These are phyloP conservation scores for Drosophila atripex DNA, from an alignment of 2,888 invertebrate species.

Conservation along the genomic window DNA sequence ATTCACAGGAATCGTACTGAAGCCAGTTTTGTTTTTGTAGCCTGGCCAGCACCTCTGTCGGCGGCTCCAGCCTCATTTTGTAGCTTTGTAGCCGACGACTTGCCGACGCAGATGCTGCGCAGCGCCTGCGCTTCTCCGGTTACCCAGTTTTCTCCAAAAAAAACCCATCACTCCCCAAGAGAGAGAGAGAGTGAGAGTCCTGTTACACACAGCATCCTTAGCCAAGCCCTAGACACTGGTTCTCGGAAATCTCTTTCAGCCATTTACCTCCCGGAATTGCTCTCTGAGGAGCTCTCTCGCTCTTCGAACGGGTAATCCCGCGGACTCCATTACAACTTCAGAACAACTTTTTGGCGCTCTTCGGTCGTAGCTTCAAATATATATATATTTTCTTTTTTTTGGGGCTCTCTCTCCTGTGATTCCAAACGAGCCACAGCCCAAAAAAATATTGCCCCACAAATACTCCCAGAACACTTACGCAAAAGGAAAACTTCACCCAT, in stretches of 20 bases:
- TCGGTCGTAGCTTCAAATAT: slow-evolving; percentile 7
- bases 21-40: slow-evolving; percentile 78
- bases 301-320: slow-evolving; percentile 51
- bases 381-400: slow-evolving; percentile 17
- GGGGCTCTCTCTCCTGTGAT: slow-evolving; percentile 54
- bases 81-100: slow-evolving; percentile 46
- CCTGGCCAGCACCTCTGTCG: slow-evolving; percentile 58
- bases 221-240: slow-evolving; percentile 64
- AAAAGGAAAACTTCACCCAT: slow-evolving; percentile 37
- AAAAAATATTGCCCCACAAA: slow-evolving; percentile 56
- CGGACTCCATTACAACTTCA: slow-evolving; percentile 64
- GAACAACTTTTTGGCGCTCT: slow-evolving; percentile 23
- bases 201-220: slow-evolving; percentile 42
- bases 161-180: not conserved
- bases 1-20: slow-evolving; percentile 81
- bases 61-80: slow-evolving; percentile 31
- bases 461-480: slow-evolving; percentile 41
- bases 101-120: slow-evolving; percentile 64
- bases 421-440: slow-evolving; percentile 74
- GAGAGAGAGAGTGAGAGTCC: slow-evolving; percentile 6
- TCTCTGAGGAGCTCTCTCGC: slow-evolving; percentile 29
- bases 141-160: slow-evolving; percentile 67
- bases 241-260: slow-evolving; percentile 12
- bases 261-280: slow-evolving; percentile 9
- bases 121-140: slow-evolving; percentile 60